Conservation (phyloP, 2,888 invertebrate species). For the Apantesis nais region DNA sequence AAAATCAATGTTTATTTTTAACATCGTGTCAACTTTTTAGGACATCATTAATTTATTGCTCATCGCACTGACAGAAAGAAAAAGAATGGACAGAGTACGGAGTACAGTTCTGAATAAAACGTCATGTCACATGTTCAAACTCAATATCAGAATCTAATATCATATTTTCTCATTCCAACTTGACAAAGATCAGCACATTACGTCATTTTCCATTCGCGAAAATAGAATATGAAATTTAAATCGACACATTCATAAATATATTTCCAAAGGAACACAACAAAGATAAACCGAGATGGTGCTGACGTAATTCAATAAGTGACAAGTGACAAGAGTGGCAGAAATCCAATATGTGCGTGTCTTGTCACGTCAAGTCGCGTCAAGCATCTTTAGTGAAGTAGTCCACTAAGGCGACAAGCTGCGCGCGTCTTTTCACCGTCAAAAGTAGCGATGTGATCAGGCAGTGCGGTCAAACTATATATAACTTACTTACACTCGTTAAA, state of each 20-base stretch:
- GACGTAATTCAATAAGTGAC: conserved; percentile 55
- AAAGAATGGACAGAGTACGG: neutral
- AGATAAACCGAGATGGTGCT: conserved; percentile 30
- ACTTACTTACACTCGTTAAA: neutral
- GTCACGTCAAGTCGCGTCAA: conserved; percentile 53
- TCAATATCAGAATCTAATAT: conserved; percentile 4
- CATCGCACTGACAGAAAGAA: neutral
- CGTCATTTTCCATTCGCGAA: conserved; percentile 9
- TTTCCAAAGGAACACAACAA: conserved; percentile 34
- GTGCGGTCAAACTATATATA: neutral
- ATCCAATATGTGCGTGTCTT: conserved; percentile 63
- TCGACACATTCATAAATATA: conserved; percentile 31
- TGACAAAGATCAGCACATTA: conserved; percentile 5
- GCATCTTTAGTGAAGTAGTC: conserved; percentile 28
- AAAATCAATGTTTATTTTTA: too few species aligned
- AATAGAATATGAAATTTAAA: conserved; percentile 20
- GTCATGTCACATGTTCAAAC: neutral
- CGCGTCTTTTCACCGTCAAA: conserved; percentile 4
- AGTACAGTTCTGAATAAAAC: neutral
- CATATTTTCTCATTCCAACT: neutral
- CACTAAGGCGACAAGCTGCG: conserved; percentile 13
- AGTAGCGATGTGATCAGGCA: neutral
- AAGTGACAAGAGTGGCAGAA: conserved; percentile 58
- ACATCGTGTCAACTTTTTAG: neutral
- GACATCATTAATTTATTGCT: neutral